Base-by-base conservation (phyloP, 1,140 invertebrate genomes). In the Agrypnia vestita region DNA sequence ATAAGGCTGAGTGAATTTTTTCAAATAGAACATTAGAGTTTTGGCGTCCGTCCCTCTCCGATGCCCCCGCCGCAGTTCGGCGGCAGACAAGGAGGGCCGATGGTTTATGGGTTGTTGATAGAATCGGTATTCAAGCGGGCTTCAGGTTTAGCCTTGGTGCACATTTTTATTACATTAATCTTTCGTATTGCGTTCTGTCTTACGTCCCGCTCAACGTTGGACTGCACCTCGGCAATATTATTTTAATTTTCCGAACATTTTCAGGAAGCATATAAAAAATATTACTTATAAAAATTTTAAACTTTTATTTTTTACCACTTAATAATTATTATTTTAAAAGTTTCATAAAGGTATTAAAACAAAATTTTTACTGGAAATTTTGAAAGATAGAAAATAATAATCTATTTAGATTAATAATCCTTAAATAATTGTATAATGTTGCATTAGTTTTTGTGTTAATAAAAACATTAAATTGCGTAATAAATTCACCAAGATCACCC, bases 51-150 rank as follows among this genome's bases (percentile, higher is more conserved):
- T 90, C 89, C 88, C 88, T 81, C 87, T 90, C 88, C 86, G 74
- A 76, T 83, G 78, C 84, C 53, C 49, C 44, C 53, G 84, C 46
- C 84, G 83, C 82, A 80, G 84, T 85, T 85, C 85, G 85, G 87
- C 85, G 89, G 84, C 85, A 87, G 88, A 89, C 87, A 89, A 88
- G 87, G 89, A 90, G 87, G 88, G 87, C 86, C 86, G 87, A 87
- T 84, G 86, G 88, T 89, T 89, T 89, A 88, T 89, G 85, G 87
- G 88, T 89, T 89, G 88, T 89, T 89, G 87, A 89, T 90, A 88
- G 88, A 89, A 89, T 88, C 88, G 88, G 87, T 89, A 89, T 89
- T 88, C 87, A 86, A 86, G 88, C 86, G 59, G 71, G 82, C 79
- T 75, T 81, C 82, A 83, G 82, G 79, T 83, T 81, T 78, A 76